Evolutionary conservation across 2,888 invertebrate species (phyloP), one percentile per base, ranked within the genome.

Genomic region (Conops quadrifasciatus): DNA sequence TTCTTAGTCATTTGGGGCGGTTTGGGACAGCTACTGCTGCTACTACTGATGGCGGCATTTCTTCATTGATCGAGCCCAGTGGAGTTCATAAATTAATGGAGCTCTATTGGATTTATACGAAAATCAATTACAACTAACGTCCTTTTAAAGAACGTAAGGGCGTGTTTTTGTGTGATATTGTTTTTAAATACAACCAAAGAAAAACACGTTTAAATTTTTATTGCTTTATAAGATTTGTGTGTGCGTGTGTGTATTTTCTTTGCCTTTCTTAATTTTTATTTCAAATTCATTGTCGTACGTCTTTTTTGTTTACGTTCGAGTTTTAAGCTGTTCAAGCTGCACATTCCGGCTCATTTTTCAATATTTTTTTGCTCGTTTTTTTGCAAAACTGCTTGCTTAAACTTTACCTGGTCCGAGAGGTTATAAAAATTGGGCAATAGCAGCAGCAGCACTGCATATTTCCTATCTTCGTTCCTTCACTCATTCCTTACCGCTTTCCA

Each of bases 91-190:
- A 82, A 82, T 82, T 82, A 82, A 82, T 82, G 80, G 78, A 74
- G 74, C 78, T 77, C 81, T 81, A 80, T 82, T 82, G 82, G 82
- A 82, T 82, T 80, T 78, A 80, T 81, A 78, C 79, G 80, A 80
- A 82, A 82, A 81, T 82, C 80, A 82, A 82, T 82, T 82, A 21
- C 45, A 43, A 43, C 13, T 82, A n/a, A n/a, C n/a, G n/a, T n/a
- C n/a, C 64, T 43, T 67, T 21, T 36, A 45, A 67, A 45, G 58
- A 43, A 45, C 15, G 58, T n/a, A n/a, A 4, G 24, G 45, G 24
- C 26, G 69, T 49, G 45, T 9, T 45, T 9, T 1, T 9, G 45
- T 45, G 45, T 36, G 59, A n/a, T 60, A 49, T 51, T 30, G 51
- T 62, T 53, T 36, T 19, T 16, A 62, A 62, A 15, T 69, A 62